Conservation (phyloP, 2,797 vertebrate species). For the Hippopotamyrus pictus region DNA sequence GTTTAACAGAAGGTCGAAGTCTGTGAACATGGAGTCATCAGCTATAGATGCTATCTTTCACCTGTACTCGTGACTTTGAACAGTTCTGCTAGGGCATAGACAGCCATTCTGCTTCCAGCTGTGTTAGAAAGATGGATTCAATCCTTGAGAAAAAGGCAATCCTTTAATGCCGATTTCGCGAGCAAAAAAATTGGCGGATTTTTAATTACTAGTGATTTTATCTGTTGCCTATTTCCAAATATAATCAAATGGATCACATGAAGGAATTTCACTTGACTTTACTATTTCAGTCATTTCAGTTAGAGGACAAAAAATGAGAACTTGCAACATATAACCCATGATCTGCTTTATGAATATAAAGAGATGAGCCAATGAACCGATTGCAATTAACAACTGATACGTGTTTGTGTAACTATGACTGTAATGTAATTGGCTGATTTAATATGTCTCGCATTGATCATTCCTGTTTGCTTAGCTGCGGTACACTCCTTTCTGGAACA, state of each 20-base stretch:
- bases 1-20: not conserved
- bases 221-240: not conserved
- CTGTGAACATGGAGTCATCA: not conserved
- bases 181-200: not conserved
- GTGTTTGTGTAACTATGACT: not conserved
- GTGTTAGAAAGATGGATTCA: not conserved
- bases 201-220: not conserved
- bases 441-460: not conserved
- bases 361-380: not conserved
- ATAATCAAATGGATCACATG: not conserved
- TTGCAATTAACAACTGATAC: not conserved
- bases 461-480: not conserved
- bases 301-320: not conserved
- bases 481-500: not conserved
- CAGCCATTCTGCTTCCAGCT: not conserved
- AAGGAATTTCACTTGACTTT: not conserved
- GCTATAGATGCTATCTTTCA: not conserved
- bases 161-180: not conserved
- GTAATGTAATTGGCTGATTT: not conserved
- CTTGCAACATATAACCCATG: not conserved
- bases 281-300: not conserved
- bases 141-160: not conserved
- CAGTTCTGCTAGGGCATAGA: not conserved
- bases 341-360: not conserved
- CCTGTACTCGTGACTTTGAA: not conserved